Conservation (phyloP, 2,888 invertebrate species). For the Lasioglossum calceatum region DNA sequence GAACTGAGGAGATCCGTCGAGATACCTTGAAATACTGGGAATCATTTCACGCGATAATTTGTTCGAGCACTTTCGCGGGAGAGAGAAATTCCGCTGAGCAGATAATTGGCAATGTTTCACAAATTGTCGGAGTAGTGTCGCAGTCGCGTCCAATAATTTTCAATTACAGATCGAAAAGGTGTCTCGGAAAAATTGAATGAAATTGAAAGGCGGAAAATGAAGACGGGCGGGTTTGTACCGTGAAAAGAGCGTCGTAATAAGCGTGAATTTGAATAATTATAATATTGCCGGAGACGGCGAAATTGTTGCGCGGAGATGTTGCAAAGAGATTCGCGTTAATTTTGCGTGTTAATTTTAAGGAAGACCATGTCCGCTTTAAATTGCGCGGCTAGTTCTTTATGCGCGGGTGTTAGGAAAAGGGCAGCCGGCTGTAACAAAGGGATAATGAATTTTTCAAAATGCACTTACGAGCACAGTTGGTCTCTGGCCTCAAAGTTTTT, state of each 20-base stretch:
- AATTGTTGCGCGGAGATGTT: neutral
- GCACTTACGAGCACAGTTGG: neutral
- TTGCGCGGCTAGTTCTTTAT: neutral
- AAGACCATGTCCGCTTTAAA: neutral
- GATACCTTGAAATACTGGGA: slow-evolving; percentile 16
- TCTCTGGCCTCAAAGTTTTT: neutral
- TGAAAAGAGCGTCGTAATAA: neutral
- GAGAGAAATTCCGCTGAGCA: neutral
- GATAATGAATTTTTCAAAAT: neutral
- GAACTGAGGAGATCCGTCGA: neutral
- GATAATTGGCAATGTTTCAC: neutral
- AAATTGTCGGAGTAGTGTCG: neutral
- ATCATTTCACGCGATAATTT: slow-evolving; percentile 15
- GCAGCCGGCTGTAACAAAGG: neutral
- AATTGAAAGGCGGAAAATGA: neutral
- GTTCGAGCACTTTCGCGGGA: neutral
- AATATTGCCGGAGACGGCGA: neutral
- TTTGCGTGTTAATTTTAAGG: neutral
- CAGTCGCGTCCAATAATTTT: neutral
- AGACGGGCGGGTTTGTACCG: neutral
- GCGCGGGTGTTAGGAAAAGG: neutral
- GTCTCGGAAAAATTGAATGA: neutral
- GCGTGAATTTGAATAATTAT: neutral
- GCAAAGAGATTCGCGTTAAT: neutral
- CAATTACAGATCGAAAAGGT: neutral